These are phyloP conservation scores for Salminus brasiliensis DNA, from an alignment of 2,113 vertebrate species.

Conservation along the genomic window DNA sequence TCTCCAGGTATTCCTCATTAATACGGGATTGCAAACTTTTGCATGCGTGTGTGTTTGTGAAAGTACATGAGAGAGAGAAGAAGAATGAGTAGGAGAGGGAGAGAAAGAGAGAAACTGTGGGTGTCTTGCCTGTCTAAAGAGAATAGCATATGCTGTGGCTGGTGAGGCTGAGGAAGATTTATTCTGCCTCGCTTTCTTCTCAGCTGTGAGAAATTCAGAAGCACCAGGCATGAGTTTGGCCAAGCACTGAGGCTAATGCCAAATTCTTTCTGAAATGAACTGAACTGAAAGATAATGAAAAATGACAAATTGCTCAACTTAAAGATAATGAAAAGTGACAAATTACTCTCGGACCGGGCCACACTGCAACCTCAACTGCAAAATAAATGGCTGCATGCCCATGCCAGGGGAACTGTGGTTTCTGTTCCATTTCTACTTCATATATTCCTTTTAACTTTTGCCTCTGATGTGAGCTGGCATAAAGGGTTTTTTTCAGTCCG, in stretches of 20 bases:
- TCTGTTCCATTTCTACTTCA: not conserved
- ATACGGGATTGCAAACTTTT: not conserved
- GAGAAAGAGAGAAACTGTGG: not conserved
- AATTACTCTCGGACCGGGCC: not conserved
- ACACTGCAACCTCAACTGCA: not conserved
- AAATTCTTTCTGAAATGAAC: not conserved
- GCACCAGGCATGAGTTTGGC: not conserved
- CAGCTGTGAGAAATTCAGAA: not conserved
- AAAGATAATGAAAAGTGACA: not conserved
- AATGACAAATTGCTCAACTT: not conserved
- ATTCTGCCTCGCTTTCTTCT: not conserved
- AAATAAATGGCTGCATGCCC: not conserved
- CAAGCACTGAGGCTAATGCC: not conserved
- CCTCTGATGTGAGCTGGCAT: not conserved
- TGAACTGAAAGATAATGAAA: not conserved
- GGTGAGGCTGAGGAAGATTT: not conserved
- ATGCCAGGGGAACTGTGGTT: not conserved
- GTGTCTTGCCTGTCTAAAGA: not conserved
- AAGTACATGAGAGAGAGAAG: constrained; percentile 25
- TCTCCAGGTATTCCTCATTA: not conserved
- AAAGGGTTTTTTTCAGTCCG: not conserved
- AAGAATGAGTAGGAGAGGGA: not conserved
- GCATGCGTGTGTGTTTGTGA: not conserved
- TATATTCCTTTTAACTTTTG: not conserved
- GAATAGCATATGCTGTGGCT: not conserved